phyloP scores from a whole-genome alignment of 2,797 vertebrate genomes.

The Adelosebastes latens region DNA sequence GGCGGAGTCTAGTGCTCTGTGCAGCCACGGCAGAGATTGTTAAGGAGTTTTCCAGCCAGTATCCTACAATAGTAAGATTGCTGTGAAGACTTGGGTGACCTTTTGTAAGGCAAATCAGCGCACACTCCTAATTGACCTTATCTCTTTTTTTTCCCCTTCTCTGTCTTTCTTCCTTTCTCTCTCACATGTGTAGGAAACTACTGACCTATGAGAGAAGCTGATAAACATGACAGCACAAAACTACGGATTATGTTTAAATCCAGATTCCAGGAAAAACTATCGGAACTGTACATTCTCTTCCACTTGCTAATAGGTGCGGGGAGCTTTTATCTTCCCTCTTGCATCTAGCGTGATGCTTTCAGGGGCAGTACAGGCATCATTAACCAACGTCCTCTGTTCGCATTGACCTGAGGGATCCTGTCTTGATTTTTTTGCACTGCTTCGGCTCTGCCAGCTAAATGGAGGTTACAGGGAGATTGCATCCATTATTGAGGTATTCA shows the following conservation, averaged over 20 bases:
- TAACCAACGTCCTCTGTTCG: constrained; percentile 77
- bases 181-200: constrained; percentile 21
- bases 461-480: constrained; percentile 81
- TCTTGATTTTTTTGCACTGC: constrained; percentile 67
- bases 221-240: constrained; percentile 37
- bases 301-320: constrained; percentile 36
- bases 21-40: constrained; percentile 70
- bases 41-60: constrained; percentile 73
- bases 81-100: constrained; percentile 71
- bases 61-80: constrained; percentile 61
- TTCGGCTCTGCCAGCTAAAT: constrained; percentile 79
- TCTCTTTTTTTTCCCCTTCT: constrained; percentile 19
- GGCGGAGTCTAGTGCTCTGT: constrained; percentile 66
- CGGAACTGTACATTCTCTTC: constrained; percentile 29
- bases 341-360: constrained; percentile 59
- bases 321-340: constrained; percentile 53
- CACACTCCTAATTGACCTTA: constrained; percentile 64
- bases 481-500: constrained; percentile 83
- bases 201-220: constrained; percentile 35
- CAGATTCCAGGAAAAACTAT: constrained; percentile 29
- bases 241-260: constrained; percentile 20
- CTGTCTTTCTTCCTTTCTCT: constrained; percentile 12
- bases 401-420: constrained; percentile 76
- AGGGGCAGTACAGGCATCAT: constrained; percentile 74
- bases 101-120: constrained; percentile 72